Evolutionary conservation across 2,888 invertebrate species (phyloP).

Genomic region (Aricia artaxerxes): DNA sequence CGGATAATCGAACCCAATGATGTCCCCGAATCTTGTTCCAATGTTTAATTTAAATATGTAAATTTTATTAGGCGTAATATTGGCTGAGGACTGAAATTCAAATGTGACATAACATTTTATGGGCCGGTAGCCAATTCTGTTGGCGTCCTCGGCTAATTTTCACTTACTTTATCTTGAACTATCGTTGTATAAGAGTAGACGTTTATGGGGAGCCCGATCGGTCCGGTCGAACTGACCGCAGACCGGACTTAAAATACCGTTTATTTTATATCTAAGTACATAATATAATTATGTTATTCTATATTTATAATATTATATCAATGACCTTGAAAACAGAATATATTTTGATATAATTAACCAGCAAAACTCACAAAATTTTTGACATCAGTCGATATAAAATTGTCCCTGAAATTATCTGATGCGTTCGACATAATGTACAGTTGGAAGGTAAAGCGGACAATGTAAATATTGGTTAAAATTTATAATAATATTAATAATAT

Average conservation of each 20-base stretch:
- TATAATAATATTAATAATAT: too few relatives aligned
- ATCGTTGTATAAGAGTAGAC: too few relatives aligned
- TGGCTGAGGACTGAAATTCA: constrained; percentile 78
- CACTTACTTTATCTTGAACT: constrained; percentile 50
- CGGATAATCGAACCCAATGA: constrained; percentile 62
- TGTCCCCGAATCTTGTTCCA: constrained; percentile 75
- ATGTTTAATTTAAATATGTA: constrained; percentile 81
- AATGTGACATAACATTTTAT: constrained; percentile 79
- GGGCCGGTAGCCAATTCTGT: constrained; percentile 77
- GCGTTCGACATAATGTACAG: constrained; percentile 2
- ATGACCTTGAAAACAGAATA: background rate
- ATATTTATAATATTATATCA: too few relatives aligned
- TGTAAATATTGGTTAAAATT: background rate
- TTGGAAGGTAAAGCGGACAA: constrained; percentile 12
- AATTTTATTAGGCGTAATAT: constrained; percentile 81
- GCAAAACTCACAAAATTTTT: constrained; percentile 52
- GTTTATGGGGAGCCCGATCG: too few relatives aligned
- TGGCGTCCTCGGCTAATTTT: constrained; percentile 74
- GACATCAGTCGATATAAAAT: constrained; percentile 53
- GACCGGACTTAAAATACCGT: too few relatives aligned
- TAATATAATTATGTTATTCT: too few relatives aligned
- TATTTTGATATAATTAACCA: background rate
- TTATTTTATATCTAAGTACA: too few relatives aligned
- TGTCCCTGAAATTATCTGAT: background rate
- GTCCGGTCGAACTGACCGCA: too few relatives aligned